These are phyloP conservation scores for Narcine bancroftii DNA, from an alignment of 2,113 vertebrate genomes.

Conservation along the genomic window DNA sequence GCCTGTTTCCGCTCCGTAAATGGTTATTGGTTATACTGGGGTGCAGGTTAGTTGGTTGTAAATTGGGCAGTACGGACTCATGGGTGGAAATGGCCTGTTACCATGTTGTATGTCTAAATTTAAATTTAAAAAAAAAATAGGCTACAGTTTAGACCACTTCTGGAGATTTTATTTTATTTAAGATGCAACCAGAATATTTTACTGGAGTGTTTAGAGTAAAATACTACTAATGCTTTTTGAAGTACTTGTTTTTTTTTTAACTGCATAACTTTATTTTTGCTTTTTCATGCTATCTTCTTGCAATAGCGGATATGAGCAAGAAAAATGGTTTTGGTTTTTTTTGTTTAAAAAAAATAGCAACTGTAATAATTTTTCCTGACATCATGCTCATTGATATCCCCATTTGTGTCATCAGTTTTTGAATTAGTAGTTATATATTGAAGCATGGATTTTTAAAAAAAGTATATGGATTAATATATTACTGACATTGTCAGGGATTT, in stretches of 20 bases:
- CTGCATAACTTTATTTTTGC: not conserved
- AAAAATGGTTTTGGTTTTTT: constrained; percentile 5
- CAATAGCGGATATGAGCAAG: not conserved
- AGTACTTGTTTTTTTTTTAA: not conserved
- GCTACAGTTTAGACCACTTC: not conserved
- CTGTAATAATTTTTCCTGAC: constrained; percentile 16
- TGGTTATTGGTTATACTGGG: no score
- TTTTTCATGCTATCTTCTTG: constrained; percentile 20
- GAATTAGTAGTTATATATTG: not conserved
- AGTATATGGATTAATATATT: not conserved
- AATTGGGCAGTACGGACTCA: no score
- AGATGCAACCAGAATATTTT: not conserved
- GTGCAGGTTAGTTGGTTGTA: no score
- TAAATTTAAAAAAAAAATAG: no score
- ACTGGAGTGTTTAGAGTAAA: not conserved
- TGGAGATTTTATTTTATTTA: constrained; percentile 23
- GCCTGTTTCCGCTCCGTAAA: no score
- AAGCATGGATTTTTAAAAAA: not conserved
- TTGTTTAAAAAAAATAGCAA: constrained; percentile 18
- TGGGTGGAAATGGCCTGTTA: no score
- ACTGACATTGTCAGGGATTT: not conserved
- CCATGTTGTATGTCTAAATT: no score
- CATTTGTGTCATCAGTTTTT: constrained; percentile 26
- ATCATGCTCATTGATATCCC: constrained; percentile 11
- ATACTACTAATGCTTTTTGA: constrained; percentile 5